Percentiles rank a stretch among this genome's conserved stretches.
phyloP scores from a whole-genome alignment of 2,888 invertebrate species.

The Aspidapion aeneum region DNA sequence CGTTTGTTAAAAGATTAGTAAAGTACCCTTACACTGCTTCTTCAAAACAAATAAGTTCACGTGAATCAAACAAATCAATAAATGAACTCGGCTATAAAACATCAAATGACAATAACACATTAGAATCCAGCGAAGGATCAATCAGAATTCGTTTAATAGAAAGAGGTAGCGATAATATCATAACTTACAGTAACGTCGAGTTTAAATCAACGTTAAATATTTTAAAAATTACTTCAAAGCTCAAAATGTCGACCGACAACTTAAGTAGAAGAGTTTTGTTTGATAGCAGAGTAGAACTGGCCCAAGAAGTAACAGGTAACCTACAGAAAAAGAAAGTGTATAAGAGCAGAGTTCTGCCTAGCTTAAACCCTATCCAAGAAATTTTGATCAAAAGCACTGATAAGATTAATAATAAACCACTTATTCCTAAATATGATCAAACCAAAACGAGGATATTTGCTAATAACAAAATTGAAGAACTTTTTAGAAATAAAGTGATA shows the following conservation, averaged over 20 bases:
- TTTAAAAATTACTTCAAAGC: slow-evolving; percentile 27
- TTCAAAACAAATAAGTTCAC: background rate
- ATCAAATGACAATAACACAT: background rate
- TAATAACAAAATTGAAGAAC: background rate
- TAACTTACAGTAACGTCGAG: slow-evolving; percentile 26
- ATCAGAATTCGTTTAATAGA: slow-evolving; percentile 28
- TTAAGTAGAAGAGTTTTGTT: background rate
- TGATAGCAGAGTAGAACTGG: background rate
- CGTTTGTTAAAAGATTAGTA: slow-evolving; percentile 1
- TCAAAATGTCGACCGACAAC: background rate
- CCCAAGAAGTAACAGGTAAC: background rate
- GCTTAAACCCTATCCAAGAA: background rate
- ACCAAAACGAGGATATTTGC: background rate
- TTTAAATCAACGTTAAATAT: slow-evolving; percentile 26
- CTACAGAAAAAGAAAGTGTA: background rate
- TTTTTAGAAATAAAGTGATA: background rate
- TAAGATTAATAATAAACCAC: background rate
- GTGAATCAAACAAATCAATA: background rate
- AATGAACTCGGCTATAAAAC: background rate
- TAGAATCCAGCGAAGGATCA: slow-evolving; percentile 6
- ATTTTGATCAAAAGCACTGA: background rate
- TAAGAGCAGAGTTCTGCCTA: background rate
- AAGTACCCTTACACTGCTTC: slow-evolving; percentile 4
- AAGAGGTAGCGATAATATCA: slow-evolving; percentile 20
- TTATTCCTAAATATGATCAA: background rate